Evolutionary conservation across 2,797 vertebrate species (phyloP).

Genomic region (Eleutherodactylus coqui): DNA sequence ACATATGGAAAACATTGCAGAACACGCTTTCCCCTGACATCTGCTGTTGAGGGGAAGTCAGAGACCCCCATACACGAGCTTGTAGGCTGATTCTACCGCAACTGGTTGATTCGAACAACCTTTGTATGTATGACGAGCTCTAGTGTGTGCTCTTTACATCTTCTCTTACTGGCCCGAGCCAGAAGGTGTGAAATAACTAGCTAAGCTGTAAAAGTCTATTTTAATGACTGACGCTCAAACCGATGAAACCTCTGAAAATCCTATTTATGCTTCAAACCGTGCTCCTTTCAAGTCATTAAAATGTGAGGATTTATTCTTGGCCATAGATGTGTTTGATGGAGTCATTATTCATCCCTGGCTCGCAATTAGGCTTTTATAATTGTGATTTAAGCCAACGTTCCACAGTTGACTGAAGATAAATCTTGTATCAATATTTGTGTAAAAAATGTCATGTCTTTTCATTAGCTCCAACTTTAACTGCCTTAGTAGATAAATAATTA

Average conservation of each 20-base stretch:
- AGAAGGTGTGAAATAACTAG: not conserved
- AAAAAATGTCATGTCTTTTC: constrained; percentile 32
- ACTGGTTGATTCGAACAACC: no score
- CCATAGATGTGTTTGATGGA: constrained; percentile 25
- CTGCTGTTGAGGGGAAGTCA: no score
- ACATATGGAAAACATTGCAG: no score
- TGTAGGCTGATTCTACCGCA: no score
- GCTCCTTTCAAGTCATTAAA: constrained; percentile 19
- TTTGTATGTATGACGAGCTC: no score
- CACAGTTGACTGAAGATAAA: constrained; percentile 41
- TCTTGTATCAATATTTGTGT: constrained; percentile 9
- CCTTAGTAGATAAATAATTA: constrained; percentile 20
- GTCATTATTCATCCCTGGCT: constrained; percentile 39
- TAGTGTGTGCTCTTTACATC: no score
- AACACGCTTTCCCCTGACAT: no score
- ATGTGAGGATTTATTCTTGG: constrained; percentile 38
- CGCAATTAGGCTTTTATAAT: constrained; percentile 45
- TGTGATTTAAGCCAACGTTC: constrained; percentile 41
- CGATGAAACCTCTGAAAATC: constrained; percentile 1
- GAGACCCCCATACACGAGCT: no score
- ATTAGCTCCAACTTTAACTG: constrained; percentile 14
- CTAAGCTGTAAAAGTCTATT: not conserved
- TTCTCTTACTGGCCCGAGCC: no score
- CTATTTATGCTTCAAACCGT: constrained; percentile 12
- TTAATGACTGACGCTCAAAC: constrained; percentile 20